Evolutionary conservation across 2,797 vertebrate genomes (phyloP).

Genomic region (Halcyon badia): DNA sequence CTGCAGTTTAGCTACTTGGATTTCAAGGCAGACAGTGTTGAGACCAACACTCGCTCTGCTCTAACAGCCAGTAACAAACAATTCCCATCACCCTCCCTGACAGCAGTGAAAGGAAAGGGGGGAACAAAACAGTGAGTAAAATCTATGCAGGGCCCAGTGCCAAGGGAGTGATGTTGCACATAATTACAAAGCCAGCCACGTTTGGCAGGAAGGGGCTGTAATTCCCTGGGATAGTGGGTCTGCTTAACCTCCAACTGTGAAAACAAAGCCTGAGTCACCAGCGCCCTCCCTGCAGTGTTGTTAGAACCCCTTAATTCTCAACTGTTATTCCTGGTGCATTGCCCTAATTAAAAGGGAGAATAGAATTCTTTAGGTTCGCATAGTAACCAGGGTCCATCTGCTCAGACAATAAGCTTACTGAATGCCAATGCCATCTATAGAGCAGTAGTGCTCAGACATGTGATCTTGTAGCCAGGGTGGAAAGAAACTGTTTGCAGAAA

Average conservation of each 20-base stretch:
- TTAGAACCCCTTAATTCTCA: slow-evolving; percentile 18
- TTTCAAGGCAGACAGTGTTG: slow-evolving; percentile 50
- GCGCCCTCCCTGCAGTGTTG: accelerated
- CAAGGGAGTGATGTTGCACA: slow-evolving; percentile 26
- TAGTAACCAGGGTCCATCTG: slow-evolving; percentile 15
- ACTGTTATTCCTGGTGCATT: slow-evolving; percentile 38
- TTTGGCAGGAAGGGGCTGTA: slow-evolving; percentile 59
- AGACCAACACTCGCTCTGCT: not conserved
- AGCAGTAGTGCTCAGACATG: not conserved
- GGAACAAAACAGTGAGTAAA: slow-evolving; percentile 34
- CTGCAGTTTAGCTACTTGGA: slow-evolving; percentile 48
- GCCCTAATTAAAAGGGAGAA: slow-evolving; percentile 35
- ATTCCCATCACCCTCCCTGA: slow-evolving; percentile 47
- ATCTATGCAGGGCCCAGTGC: slow-evolving; percentile 56
- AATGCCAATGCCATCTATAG: not conserved
- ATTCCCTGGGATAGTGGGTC: slow-evolving; percentile 31
- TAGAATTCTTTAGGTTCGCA: not conserved
- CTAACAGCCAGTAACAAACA: slow-evolving; percentile 50
- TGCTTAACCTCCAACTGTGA: slow-evolving; percentile 46
- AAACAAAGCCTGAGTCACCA: slow-evolving; percentile 61
- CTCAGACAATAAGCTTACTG: not conserved
- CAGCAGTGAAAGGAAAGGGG: slow-evolving; percentile 49
- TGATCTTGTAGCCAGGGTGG: not conserved
- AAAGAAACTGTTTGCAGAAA: not conserved
- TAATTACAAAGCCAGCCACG: slow-evolving; percentile 34